These are phyloP conservation scores for Pheosia tremula DNA, from an alignment of 2,888 invertebrate species.

Conservation along the genomic window DNA sequence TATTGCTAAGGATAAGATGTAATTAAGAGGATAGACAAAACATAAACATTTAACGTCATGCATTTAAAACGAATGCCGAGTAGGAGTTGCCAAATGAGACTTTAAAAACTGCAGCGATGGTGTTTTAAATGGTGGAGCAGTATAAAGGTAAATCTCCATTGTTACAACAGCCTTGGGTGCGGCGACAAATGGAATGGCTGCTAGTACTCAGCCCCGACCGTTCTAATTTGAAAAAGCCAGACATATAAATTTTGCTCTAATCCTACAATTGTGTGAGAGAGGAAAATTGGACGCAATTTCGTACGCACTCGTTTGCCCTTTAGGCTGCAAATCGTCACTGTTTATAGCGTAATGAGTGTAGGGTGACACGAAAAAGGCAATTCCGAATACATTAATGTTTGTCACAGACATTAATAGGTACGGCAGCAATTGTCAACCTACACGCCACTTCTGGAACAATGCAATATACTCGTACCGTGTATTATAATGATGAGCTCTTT, in stretches of 20 bases:
- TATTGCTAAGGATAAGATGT: conserved; percentile 1
- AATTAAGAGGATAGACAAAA: neutral
- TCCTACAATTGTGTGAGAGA: conserved; percentile 76
- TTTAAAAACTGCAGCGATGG: conserved; percentile 14
- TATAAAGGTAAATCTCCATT: conserved; percentile 48
- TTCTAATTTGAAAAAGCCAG: conserved; percentile 82
- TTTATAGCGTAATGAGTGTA: conserved; percentile 68
- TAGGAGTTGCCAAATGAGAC: neutral
- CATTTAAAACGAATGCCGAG: neutral
- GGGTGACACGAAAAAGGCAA: conserved; percentile 53
- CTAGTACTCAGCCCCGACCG: conserved; percentile 62
- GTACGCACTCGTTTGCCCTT: conserved; percentile 65
- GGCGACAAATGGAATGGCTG: conserved; percentile 63
- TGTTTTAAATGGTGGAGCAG: conserved; percentile 23
- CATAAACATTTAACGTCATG: neutral
- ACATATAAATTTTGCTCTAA: conserved; percentile 80
- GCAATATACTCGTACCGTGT: conserved; percentile 35
- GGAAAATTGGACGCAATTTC: conserved; percentile 76
- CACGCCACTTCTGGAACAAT: conserved; percentile 44
- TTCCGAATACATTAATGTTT: conserved; percentile 44
- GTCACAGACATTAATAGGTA: conserved; percentile 39
- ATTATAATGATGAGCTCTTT: conserved; percentile 50
- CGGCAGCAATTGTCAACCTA: conserved; percentile 41
- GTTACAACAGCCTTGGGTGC: conserved; percentile 53
- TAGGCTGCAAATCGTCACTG: conserved; percentile 69